phyloP scores from a whole-genome alignment of 2,797 vertebrate genomes.

The Scolopax rusticola region DNA sequence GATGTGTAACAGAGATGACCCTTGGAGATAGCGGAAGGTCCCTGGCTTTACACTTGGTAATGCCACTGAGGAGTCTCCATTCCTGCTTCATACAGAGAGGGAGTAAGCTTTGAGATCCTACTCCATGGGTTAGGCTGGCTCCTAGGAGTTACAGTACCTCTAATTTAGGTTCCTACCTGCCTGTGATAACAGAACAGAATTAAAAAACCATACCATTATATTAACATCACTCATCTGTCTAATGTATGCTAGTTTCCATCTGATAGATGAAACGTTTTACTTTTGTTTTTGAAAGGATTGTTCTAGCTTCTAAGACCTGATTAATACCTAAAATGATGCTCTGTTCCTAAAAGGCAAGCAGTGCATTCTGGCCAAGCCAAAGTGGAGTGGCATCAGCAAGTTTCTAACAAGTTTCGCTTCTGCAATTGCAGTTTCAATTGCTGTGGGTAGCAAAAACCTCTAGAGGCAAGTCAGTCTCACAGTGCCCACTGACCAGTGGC shows the following conservation, averaged over 20 bases:
- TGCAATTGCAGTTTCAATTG: neutral
- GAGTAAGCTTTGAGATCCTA: neutral
- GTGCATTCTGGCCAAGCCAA: neutral
- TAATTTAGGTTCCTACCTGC: neutral
- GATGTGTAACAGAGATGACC: neutral
- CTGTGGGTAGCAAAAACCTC: neutral
- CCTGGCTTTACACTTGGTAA: neutral
- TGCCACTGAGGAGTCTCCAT: neutral
- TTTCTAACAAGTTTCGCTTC: constrained; percentile 2
- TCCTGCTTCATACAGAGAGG: neutral
- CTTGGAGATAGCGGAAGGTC: neutral
- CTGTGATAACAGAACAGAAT: neutral
- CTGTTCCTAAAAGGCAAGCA: neutral
- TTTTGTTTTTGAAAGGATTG: neutral
- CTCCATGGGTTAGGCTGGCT: neutral
- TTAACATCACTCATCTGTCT: neutral
- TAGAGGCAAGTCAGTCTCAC: neutral
- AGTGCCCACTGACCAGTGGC: neutral
- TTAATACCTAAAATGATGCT: neutral
- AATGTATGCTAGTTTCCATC: neutral
- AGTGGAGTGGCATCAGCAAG: neutral
- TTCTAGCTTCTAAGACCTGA: neutral
- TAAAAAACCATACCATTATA: neutral
- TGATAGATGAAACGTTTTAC: neutral
- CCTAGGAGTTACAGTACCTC: neutral